phyloP scores from a whole-genome alignment of 2,888 invertebrate genomes.

The Rhabditoides inermis region DNA sequence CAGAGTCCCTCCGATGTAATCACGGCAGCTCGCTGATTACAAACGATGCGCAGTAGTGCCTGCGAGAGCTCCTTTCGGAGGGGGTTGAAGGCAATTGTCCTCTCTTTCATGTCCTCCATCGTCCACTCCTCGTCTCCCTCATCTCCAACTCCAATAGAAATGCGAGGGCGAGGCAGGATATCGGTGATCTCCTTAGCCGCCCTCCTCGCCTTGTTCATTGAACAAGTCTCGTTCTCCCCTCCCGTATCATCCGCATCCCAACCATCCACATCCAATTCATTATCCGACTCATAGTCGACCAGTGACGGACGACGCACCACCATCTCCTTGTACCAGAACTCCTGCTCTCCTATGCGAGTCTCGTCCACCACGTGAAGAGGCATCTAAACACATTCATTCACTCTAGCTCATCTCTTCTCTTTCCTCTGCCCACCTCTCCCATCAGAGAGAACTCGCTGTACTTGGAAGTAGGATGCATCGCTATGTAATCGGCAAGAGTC shows the following conservation, averaged over 20 bases:
- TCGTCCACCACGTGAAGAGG: constrained; percentile 1
- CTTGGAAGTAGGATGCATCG: no score
- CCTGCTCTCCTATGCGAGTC: background rate
- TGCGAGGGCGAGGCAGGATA: background rate
- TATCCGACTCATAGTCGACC: no score
- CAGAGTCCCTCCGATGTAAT: no score
- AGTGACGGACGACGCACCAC: background rate
- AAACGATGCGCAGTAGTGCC: no score
- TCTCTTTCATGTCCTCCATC: background rate
- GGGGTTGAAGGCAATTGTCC: no score
- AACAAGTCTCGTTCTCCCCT: background rate
- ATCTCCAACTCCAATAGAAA: background rate
- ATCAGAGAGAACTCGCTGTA: no score
- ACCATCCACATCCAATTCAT: constrained; percentile 4
- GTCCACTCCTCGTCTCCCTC: background rate
- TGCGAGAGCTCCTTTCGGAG: no score
- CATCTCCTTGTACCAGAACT: background rate
- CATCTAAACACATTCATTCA: no score
- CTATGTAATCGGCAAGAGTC: no score
- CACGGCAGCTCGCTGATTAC: no score
- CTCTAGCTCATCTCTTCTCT: no score
- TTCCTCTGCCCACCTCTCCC: no score
- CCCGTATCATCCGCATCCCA: background rate
- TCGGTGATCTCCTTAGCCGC: background rate
- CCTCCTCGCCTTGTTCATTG: background rate